phyloP scores from a whole-genome alignment of 2,888 invertebrate genomes.

The Trichacis sp. region DNA sequence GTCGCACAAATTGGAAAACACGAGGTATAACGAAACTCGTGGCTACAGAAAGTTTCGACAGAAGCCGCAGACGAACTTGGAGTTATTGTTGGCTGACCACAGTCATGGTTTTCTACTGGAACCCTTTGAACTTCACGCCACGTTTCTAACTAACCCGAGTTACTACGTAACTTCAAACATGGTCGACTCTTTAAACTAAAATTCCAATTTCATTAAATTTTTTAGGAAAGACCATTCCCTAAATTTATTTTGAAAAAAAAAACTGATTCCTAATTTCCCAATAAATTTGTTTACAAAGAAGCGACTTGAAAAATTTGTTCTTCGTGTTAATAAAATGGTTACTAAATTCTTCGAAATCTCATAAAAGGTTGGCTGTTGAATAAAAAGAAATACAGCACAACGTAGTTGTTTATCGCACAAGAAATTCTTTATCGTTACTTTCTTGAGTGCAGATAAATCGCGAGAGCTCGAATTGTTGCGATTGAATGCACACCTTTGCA shows the following conservation, averaged over 20 bases:
- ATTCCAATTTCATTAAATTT: too few relatives aligned
- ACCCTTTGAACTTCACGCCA: conserved; percentile 16
- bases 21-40: background rate
- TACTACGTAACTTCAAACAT: conserved; percentile 13
- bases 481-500: conserved; percentile 14
- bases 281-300: too few relatives aligned
- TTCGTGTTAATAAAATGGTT: conserved; percentile 14
- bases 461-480: background rate
- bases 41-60: background rate
- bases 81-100: conserved; percentile 30
- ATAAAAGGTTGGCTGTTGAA: conserved; percentile 6
- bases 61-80: conserved; percentile 14
- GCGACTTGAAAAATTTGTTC: too few relatives aligned
- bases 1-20: too few relatives aligned
- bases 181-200: too few relatives aligned
- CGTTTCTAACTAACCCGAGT: background rate
- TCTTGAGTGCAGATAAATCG: conserved; percentile 1
- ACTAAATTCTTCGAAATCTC: conserved; percentile 13
- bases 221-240: too few relatives aligned
- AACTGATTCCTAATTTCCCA: too few relatives aligned
- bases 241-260: too few relatives aligned
- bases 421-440: conserved; percentile 9
- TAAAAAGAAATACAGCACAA: too few relatives aligned
- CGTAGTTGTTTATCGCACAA: too few relatives aligned
- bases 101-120: conserved; percentile 24